Evolutionary conservation across 2,888 invertebrate genomes (phyloP).

Genomic region (Tholera decimalis): DNA sequence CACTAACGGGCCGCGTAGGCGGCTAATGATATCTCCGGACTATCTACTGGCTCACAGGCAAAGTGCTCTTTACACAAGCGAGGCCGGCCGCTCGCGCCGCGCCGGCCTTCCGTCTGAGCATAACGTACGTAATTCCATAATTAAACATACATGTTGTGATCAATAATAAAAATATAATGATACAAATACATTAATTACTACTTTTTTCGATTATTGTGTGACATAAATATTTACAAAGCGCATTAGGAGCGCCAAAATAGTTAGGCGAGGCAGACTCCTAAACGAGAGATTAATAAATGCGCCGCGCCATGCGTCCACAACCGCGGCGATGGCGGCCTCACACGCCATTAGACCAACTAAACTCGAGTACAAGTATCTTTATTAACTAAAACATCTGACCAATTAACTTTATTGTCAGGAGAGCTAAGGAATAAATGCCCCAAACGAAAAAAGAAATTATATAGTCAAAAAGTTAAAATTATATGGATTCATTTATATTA

Average conservation of each 20-base stretch:
- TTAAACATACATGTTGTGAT: slow-evolving; percentile 90
- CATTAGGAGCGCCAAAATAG: slow-evolving; percentile 84
- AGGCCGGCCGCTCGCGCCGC: slow-evolving; percentile 50
- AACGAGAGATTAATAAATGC: slow-evolving; percentile 75
- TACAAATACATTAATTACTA: slow-evolving; percentile 91
- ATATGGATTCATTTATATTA: slow-evolving; percentile 78
- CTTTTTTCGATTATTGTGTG: slow-evolving; percentile 90
- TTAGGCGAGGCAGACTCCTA: slow-evolving; percentile 86
- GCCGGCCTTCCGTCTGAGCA: slow-evolving; percentile 72
- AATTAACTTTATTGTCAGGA: slow-evolving; percentile 83
- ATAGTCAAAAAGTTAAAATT: slow-evolving; percentile 87
- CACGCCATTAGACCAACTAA: slow-evolving; percentile 62
- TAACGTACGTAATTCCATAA: slow-evolving; percentile 80
- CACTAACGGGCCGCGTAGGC: slow-evolving; percentile 75
- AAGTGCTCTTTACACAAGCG: slow-evolving; percentile 66
- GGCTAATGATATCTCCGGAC: slow-evolving; percentile 74
- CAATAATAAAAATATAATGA: slow-evolving; percentile 91
- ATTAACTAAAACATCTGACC: slow-evolving; percentile 88
- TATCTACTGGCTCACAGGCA: slow-evolving; percentile 77
- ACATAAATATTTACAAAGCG: slow-evolving; percentile 91
- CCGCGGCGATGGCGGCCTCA: slow-evolving; percentile 53
- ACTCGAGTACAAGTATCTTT: slow-evolving; percentile 81
- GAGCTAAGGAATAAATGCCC: slow-evolving; percentile 87
- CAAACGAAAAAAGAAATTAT: slow-evolving; percentile 80
- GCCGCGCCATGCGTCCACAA: slow-evolving; percentile 63